Evolutionary conservation across 2,797 vertebrate species (phyloP).

Genomic region (Etheostoma nigrum): DNA sequence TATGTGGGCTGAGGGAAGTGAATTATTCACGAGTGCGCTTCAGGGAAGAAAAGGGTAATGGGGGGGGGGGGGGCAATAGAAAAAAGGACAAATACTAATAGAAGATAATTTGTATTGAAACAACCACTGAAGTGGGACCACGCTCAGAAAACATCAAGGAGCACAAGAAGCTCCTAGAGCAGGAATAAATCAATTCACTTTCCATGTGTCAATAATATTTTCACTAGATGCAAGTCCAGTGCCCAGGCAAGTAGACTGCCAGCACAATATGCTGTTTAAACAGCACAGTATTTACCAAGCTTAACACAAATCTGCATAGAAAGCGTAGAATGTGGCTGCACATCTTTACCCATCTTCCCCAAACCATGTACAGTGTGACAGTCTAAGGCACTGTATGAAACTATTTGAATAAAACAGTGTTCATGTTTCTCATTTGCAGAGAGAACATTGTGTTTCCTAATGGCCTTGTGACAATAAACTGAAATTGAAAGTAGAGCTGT

Average conservation of each 20-base stretch:
- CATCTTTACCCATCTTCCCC: background rate
- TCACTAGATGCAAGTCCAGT: background rate
- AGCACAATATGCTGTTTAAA: conserved; percentile 22
- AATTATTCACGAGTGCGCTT: conserved; percentile 20
- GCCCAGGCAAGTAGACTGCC: conserved; percentile 2
- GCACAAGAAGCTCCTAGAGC: background rate
- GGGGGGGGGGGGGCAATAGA: background rate
- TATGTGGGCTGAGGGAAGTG: background rate
- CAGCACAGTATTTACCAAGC: conserved; percentile 6
- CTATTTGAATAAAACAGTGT: background rate
- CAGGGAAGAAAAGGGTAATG: background rate
- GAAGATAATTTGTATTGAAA: conserved; percentile 21
- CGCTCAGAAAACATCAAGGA: conserved; percentile 35
- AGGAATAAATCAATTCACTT: conserved; percentile 57
- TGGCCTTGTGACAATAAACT: background rate
- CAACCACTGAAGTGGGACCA: conserved; percentile 45
- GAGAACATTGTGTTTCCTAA: background rate
- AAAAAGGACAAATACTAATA: conserved; percentile 5
- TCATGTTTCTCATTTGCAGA: background rate
- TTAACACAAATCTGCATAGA: background rate
- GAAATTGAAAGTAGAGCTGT: background rate
- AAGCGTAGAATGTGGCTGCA: background rate
- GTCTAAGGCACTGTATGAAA: background rate
- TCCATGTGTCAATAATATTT: conserved; percentile 32
- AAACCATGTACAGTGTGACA: background rate